phyloP scores from a whole-genome alignment of 2,113 vertebrate species.

The Ictalurus furcatus region DNA sequence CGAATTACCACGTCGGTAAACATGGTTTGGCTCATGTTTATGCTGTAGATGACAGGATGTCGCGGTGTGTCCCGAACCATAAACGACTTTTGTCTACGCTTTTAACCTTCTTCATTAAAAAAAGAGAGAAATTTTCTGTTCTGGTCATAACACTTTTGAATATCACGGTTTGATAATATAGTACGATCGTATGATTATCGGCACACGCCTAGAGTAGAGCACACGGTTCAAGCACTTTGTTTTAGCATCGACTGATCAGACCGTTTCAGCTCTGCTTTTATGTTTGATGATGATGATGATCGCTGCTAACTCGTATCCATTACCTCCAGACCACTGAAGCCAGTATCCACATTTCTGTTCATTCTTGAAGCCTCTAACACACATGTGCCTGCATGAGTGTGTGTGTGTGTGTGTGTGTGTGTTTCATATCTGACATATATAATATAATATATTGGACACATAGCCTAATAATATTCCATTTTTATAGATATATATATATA shows the following conservation, averaged over 20 bases:
- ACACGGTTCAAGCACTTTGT: conserved; percentile 70
- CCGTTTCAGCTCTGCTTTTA: background rate
- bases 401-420: conserved; percentile 7
- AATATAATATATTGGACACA: background rate
- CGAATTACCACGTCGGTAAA: background rate
- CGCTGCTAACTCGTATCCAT: conserved; percentile 5
- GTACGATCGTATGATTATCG: background rate
- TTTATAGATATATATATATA: background rate
- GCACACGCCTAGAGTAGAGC: conserved; percentile 31
- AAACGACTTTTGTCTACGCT: background rate
- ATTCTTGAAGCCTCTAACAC: conserved; percentile 7
- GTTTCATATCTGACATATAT: no score
- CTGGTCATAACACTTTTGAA: no score
- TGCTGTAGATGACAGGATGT: background rate
- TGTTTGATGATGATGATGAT: background rate
- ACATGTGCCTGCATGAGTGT: conserved; percentile 67
- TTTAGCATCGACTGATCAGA: conserved; percentile 20
- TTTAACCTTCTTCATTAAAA: background rate
- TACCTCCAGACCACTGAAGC: conserved; percentile 1
- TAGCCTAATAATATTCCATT: background rate
- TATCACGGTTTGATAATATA: background rate
- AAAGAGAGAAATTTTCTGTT: no score
- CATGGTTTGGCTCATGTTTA: background rate
- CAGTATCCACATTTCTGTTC: conserved; percentile 47
- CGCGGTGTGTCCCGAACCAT: background rate